These are phyloP conservation scores for Tursiops truncatus DNA, from an alignment of 2,113 vertebrate species.

Conservation along the genomic window DNA sequence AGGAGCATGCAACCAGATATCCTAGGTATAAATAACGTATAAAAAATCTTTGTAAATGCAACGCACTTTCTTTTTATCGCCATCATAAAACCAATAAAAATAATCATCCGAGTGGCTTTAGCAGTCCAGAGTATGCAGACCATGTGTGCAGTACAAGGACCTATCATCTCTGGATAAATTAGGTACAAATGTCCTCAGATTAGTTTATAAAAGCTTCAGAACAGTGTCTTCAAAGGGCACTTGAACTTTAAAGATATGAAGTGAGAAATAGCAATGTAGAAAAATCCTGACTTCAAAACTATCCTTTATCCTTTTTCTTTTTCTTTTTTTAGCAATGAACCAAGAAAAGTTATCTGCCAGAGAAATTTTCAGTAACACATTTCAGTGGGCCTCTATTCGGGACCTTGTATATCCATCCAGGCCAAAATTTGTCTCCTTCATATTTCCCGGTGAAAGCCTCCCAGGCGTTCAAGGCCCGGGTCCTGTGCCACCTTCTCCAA, in stretches of 20 bases:
- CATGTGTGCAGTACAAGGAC: slow-evolving; percentile 32
- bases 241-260: slow-evolving; percentile 39
- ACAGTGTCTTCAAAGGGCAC: slow-evolving; percentile 44
- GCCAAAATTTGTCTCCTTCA: background rate
- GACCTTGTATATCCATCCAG: background rate
- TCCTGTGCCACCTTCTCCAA: background rate
- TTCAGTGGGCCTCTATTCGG: background rate
- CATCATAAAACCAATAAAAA: slow-evolving; percentile 61
- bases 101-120: slow-evolving; percentile 30
- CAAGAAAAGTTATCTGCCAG: background rate
- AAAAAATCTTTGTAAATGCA: slow-evolving; percentile 13
- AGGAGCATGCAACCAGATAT: background rate
- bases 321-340: background rate
- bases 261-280: slow-evolving; percentile 14
- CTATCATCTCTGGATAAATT: slow-evolving; percentile 52
- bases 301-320: background rate
- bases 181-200: slow-evolving; percentile 52
- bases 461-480: background rate
- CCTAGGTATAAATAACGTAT: background rate
- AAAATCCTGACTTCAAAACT: slow-evolving; percentile 55
- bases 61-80: background rate
- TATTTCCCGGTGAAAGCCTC: background rate
- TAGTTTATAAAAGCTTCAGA: slow-evolving; percentile 30
- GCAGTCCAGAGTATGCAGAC: slow-evolving; percentile 41
- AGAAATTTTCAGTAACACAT: slow-evolving; percentile 10